Base-by-base conservation (phyloP, 1,140 invertebrate species). In the Caenorhabditis briggsae region DNA sequence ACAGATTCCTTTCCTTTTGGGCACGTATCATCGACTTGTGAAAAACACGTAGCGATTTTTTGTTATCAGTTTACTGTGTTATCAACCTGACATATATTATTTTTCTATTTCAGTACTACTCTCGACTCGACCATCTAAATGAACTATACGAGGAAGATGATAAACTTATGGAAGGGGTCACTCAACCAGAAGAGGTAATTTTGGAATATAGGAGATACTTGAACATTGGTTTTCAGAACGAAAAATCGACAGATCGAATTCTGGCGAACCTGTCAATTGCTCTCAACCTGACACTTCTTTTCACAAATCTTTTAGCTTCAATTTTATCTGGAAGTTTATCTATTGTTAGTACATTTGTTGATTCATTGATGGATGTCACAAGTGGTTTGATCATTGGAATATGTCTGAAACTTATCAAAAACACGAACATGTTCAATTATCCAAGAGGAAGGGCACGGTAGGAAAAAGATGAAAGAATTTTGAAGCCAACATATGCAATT, bases 291-390 rank as follows among this genome's bases (percentile, higher is more conserved):
- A 48, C 65, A n/a, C 65, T 70, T 70, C 55, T 89, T n/a, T 88
- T 88, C 53, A 84, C 82, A 33, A 89, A 89, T 58, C 53, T 89
- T 7, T 23, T 84, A 3, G 88, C 88, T 46, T 84, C 88, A 16
- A 83, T 86, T 9, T 53, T 88, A 16, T 89, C 88, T 23, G 85
- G 85, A 23, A 89, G 88, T 20, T 59, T 89, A n/a, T 87, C 88
- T 12, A 87, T 89, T 56, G 83, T 89, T 55, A 88, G 88, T 87
- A 86, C 87, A 16, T 86, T 88, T 74, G 78, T 89, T n/a, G 88
- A 89, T 70, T 89, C 88, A 16, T 56, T 86, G 14, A 89, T 89
- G 88, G 88, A 89, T 64, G 58, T 89, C 6, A 89, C 85, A 18
- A 89, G 56, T 50, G 61, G 88, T 65, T 56, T 86, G 16, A 85